These are phyloP conservation scores for Caenorhabditis latens DNA, from an alignment of 1,140 invertebrate genomes.

Conservation along the genomic window DNA sequence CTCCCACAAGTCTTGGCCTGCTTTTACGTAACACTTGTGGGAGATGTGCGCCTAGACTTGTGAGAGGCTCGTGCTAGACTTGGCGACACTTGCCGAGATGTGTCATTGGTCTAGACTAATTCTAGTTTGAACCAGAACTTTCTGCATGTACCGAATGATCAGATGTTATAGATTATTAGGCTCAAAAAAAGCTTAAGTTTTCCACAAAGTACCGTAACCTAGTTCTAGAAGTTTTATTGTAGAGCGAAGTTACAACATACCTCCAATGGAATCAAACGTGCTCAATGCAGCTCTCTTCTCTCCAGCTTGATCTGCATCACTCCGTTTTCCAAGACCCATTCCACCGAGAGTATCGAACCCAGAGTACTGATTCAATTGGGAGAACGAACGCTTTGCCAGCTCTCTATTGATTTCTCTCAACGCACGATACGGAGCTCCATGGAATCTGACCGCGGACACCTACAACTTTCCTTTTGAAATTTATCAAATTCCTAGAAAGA, in stretches of 20 bases:
- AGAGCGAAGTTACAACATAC: not conserved
- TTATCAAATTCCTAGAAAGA: not conserved
- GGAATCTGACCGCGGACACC: slow-evolving; percentile 3
- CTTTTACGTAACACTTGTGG: too few relatives aligned
- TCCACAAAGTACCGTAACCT: too few relatives aligned
- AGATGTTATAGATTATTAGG: too few relatives aligned
- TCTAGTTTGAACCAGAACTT: too few relatives aligned
- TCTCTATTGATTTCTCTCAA: slow-evolving; percentile 2
- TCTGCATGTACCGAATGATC: too few relatives aligned
- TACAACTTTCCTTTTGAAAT: not conserved
- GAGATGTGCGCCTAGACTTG: too few relatives aligned
- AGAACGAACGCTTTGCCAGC: not conserved
- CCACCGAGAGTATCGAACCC: slow-evolving; percentile 18
- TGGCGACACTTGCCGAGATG: too few relatives aligned
- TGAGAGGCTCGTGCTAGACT: too few relatives aligned
- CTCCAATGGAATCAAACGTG: slow-evolving; percentile 44
- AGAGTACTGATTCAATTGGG: slow-evolving; percentile 27
- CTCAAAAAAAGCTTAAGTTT: too few relatives aligned
- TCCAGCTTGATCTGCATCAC: slow-evolving; percentile 11
- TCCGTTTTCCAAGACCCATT: slow-evolving; percentile 21
- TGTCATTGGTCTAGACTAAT: too few relatives aligned
- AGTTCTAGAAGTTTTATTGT: too few relatives aligned
- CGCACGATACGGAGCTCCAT: not conserved
- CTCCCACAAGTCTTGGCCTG: too few relatives aligned
- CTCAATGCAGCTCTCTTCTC: slow-evolving; percentile 13